A percentile compares a stretch with the other conserved stretches of the same genome.
Evolutionary conservation across 2,113 vertebrate species (phyloP).

Genomic region (Trichechus manatus): DNA sequence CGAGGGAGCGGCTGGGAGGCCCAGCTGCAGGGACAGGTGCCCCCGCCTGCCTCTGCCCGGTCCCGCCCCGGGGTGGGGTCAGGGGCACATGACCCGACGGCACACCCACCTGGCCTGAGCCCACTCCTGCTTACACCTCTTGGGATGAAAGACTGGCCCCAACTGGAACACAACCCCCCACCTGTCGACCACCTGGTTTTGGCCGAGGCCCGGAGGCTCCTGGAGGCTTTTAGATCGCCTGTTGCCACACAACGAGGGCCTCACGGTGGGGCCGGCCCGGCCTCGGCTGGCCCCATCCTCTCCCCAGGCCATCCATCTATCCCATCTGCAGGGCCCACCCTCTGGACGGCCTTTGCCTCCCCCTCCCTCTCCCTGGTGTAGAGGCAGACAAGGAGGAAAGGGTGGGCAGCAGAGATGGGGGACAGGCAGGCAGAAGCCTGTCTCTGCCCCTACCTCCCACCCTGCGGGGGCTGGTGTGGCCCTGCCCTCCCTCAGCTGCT

Average conservation of each 20-base stretch:
- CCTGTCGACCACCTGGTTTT: neutral
- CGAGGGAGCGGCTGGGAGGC: neutral
- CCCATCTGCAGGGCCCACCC: neutral
- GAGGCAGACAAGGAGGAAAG: neutral
- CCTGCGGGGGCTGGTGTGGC: too few relatives aligned
- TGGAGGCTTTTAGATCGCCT: accelerated
- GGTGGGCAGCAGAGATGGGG: neutral
- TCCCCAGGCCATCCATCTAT: neutral
- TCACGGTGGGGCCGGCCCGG: accelerated
- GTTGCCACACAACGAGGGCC: accelerated
- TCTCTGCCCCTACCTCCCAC: neutral
- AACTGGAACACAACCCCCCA: accelerated
- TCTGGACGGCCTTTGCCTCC: neutral
- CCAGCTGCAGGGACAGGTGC: neutral
- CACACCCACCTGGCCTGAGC: neutral
- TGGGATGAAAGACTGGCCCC: neutral
- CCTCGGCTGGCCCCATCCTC: neutral
- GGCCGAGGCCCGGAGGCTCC: accelerated
- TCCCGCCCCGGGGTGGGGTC: neutral
- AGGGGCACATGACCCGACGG: neutral
- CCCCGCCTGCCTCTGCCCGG: neutral
- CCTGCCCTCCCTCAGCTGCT: neutral
- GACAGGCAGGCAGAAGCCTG: too few relatives aligned
- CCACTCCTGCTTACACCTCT: neutral
- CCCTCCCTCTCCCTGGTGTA: neutral